Conservation (phyloP, 2,888 invertebrate species). For the Plagiodera versicolora region DNA sequence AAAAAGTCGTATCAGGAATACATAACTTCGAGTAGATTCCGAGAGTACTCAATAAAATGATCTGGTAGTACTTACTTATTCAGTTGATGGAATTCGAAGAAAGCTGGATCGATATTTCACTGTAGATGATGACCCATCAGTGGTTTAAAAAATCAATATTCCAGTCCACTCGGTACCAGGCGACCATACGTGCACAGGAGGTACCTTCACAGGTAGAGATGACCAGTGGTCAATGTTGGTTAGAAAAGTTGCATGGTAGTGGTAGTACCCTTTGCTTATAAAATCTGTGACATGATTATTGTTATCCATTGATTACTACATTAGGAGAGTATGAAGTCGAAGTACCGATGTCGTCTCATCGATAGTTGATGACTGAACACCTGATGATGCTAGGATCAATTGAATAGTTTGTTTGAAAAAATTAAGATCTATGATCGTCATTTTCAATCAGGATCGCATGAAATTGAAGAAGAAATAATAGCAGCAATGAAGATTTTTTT, state of each 20-base stretch:
- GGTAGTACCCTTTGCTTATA: background rate
- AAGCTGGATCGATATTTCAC: too few species aligned
- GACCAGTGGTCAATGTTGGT: background rate
- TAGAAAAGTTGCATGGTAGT: too few species aligned
- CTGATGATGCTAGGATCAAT: background rate
- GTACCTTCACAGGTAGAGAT: background rate
- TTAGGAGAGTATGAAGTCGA: background rate
- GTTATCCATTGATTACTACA: background rate
- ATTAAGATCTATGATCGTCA: slow-evolving; percentile 4
- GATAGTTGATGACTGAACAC: background rate
- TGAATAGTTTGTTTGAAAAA: background rate
- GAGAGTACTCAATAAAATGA: background rate
- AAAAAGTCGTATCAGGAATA: background rate
- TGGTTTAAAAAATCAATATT: slow-evolving; percentile 15
- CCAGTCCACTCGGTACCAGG: background rate
- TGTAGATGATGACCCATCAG: background rate
- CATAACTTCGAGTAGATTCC: background rate
- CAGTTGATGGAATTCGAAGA: background rate
- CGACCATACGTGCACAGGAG: background rate
- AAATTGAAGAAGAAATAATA: background rate
- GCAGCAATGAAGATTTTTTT: too few species aligned
- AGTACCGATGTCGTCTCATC: background rate
- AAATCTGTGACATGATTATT: background rate
- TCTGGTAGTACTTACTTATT: background rate
- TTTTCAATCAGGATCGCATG: slow-evolving; percentile 3